Evolutionary conservation across 2,888 invertebrate genomes (phyloP).

Genomic region (Cataglyphis albicans): DNA sequence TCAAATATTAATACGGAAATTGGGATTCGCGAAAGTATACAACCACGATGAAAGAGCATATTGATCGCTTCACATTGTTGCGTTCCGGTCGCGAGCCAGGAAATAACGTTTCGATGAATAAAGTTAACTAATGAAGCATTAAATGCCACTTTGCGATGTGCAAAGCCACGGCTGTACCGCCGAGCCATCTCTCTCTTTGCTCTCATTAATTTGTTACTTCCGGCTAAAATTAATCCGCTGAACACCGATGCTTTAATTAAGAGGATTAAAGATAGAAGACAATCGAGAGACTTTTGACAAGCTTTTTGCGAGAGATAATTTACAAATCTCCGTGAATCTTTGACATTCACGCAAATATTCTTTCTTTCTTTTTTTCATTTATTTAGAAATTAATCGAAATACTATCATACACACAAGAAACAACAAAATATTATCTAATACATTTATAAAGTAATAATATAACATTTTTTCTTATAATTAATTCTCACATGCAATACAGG

Average conservation of each 20-base stretch:
- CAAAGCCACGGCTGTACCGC: constrained; percentile 35
- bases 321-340: constrained; percentile 16
- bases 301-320: constrained; percentile 9
- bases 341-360: neutral
- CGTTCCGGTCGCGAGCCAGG: constrained; percentile 63
- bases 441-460: neutral
- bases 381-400: neutral
- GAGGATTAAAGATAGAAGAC: constrained; percentile 22
- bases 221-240: constrained; percentile 67
- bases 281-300: neutral
- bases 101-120: constrained; percentile 76
- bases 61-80: constrained; percentile 64
- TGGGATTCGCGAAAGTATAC: constrained; percentile 75
- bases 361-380: neutral
- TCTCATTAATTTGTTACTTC: constrained; percentile 63
- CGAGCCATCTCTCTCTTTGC: constrained; percentile 26
- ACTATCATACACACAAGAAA: neutral
- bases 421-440: neutral
- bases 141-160: constrained; percentile 59
- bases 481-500: neutral
- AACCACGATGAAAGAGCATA: constrained; percentile 66
- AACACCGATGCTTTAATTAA: constrained; percentile 43
- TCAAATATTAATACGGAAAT: constrained; percentile 69
- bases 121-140: constrained; percentile 80
- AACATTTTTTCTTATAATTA: neutral